phyloP scores from a whole-genome alignment of 2,797 vertebrate genomes.

The Scomberomorus guttatus region DNA sequence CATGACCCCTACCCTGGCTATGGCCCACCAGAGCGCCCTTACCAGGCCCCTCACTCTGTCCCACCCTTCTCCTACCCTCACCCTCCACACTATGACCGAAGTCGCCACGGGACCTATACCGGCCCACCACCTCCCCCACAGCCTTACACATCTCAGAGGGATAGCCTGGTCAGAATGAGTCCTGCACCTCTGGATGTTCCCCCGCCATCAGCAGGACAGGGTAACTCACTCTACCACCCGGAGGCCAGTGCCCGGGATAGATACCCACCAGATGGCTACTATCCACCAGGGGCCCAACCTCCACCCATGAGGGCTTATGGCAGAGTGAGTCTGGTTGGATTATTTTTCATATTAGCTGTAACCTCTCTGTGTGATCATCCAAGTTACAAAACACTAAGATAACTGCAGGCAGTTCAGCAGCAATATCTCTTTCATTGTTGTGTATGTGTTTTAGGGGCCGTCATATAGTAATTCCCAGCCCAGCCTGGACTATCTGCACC shows the following conservation, averaged over 20 bases:
- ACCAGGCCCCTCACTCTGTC: conserved; percentile 86
- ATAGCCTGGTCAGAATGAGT: conserved; percentile 93
- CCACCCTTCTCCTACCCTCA: conserved; percentile 91
- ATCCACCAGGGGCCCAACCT: conserved; percentile 88
- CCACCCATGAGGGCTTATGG: conserved; percentile 90
- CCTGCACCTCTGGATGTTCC: conserved; percentile 92
- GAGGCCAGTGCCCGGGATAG: conserved; percentile 90
- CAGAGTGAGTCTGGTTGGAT: conserved; percentile 84
- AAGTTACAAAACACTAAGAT: not conserved
- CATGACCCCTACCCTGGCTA: conserved; percentile 91
- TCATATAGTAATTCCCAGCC: conserved; percentile 87
- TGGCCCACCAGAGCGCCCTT: conserved; percentile 90
- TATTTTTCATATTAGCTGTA: not conserved
- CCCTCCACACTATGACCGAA: conserved; percentile 90
- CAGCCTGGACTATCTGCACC: conserved; percentile 95
- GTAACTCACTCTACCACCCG: conserved; percentile 90
- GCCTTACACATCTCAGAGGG: conserved; percentile 89
- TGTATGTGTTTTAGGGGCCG: conserved; percentile 80
- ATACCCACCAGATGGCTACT: conserved; percentile 93
- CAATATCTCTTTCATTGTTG: not conserved
- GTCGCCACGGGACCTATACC: conserved; percentile 86
- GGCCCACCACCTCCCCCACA: conserved; percentile 89
- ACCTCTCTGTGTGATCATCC: not conserved
- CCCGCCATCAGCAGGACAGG: conserved; percentile 78
- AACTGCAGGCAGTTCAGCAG: not conserved